A percentile compares a stretch with the other conserved stretches of the same genome.
These are phyloP conservation scores for Coptodon bakossiorum DNA, from an alignment of 2,113 vertebrate species.

Conservation along the genomic window DNA sequence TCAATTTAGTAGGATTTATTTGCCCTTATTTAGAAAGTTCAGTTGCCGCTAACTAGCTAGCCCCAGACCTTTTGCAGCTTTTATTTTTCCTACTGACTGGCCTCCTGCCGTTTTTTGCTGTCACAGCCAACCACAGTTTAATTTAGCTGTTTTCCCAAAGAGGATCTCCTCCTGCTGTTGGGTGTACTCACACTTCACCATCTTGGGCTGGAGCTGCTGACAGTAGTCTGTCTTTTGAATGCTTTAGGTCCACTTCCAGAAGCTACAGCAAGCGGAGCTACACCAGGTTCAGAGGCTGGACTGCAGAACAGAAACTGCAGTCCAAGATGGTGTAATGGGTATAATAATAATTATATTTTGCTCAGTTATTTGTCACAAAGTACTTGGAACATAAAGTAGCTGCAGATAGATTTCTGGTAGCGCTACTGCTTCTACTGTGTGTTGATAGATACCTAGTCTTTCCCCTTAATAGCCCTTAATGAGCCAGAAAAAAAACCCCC, in stretches of 20 bases:
- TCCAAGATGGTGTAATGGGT: neutral
- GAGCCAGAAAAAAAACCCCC: neutral
- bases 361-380: neutral
- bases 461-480: neutral
- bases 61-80: neutral
- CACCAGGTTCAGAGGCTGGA: neutral
- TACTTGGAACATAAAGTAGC: neutral
- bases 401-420: neutral
- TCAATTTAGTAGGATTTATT: neutral
- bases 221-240: neutral
- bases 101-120: neutral
- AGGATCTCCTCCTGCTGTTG: neutral
- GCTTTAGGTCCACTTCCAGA: neutral
- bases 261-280: neutral
- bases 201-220: neutral
- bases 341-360: neutral
- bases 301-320: neutral
- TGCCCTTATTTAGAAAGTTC: neutral
- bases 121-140: neutral
- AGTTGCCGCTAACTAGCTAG: neutral
- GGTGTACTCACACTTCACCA: neutral
- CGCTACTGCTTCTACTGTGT: neutral
- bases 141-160: neutral
- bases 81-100: neutral
- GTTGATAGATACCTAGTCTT: neutral